These are phyloP conservation scores for Camelus bactrianus DNA, from an alignment of 2,113 vertebrate genomes.

Conservation along the genomic window DNA sequence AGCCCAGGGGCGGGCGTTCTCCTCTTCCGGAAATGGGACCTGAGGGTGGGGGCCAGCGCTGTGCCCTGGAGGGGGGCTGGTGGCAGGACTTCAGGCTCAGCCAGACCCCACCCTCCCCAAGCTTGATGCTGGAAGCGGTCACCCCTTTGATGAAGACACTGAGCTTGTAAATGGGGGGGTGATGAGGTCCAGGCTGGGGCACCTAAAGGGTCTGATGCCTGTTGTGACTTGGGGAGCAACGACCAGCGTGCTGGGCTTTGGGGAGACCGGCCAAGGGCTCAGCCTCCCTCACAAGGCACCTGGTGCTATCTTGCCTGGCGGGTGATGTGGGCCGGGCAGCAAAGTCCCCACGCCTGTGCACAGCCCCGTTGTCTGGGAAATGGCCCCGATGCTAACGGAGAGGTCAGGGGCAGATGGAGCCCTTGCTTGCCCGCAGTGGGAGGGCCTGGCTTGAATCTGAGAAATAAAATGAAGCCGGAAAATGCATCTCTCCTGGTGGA, in stretches of 20 bases:
- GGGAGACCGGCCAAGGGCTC: neutral
- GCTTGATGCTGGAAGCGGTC: neutral
- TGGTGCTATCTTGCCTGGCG: neutral
- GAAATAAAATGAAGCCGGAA: neutral
- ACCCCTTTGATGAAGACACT: accelerated
- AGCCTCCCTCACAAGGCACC: neutral
- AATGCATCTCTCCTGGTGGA: neutral
- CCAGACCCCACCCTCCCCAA: neutral
- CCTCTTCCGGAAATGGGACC: neutral
- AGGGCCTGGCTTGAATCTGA: neutral
- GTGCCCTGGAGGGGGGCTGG: neutral
- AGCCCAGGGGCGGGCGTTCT: neutral
- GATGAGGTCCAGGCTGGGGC: neutral
- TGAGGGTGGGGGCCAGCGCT: neutral
- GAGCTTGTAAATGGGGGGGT: neutral
- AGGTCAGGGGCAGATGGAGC: neutral
- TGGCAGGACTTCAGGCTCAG: too few relatives aligned
- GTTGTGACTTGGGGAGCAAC: neutral
- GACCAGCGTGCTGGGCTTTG: neutral
- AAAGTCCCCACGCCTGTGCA: neutral
- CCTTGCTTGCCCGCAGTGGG: neutral
- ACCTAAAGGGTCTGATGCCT: neutral
- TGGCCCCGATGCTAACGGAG: neutral
- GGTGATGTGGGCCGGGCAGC: accelerated
- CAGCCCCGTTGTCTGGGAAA: neutral